phyloP scores from a whole-genome alignment of 2,113 vertebrate species.

The Nesogale talazaci region DNA sequence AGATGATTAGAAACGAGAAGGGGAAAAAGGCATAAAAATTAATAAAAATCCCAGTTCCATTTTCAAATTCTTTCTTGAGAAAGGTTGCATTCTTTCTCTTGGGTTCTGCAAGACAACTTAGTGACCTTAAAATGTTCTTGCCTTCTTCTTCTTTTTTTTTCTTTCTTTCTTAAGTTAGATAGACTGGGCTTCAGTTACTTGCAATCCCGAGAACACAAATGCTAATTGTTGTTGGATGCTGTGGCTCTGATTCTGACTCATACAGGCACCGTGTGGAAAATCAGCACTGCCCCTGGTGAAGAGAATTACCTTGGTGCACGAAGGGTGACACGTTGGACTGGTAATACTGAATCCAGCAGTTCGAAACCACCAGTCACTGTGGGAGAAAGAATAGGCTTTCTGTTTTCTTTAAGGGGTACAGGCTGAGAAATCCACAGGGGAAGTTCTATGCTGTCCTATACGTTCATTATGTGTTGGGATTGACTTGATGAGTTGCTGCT shows the following conservation, averaged over 20 bases:
- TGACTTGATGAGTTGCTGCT: no score
- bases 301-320: no score
- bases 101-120: background rate
- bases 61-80: slow-evolving; percentile 43
- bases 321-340: no score
- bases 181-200: slow-evolving; percentile 25
- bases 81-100: slow-evolving; percentile 17
- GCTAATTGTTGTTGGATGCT: background rate
- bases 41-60: background rate
- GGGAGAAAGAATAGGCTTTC: no score
- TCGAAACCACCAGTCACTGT: no score
- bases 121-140: background rate
- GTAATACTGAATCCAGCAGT: no score
- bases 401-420: no score
- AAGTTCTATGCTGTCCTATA: no score
- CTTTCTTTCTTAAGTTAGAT: background rate
- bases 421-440: no score
- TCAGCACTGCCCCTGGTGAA: background rate
- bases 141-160: background rate
- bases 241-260: background rate
- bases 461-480: no score
- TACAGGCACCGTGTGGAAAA: background rate
- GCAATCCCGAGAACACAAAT: background rate
- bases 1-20: background rate
- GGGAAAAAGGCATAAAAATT: background rate